Conservation (phyloP, 2,113 vertebrate species). For the Aldabrachelys gigantea region DNA sequence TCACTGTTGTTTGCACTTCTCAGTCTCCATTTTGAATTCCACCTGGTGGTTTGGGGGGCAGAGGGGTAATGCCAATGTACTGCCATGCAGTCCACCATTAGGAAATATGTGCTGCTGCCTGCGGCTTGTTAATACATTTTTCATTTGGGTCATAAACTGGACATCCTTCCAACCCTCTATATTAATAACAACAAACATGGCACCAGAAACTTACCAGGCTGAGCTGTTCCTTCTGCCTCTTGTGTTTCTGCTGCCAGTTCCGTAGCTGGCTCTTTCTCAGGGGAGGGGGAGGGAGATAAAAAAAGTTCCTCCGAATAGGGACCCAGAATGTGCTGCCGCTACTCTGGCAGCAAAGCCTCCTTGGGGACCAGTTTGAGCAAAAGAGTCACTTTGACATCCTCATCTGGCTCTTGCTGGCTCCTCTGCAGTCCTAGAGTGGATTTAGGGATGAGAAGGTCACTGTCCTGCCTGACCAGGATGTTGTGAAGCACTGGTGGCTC, state of each 20-base stretch:
- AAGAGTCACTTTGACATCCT: background rate
- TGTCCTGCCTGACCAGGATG: background rate
- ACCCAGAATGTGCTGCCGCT: background rate
- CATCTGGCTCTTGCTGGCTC: background rate
- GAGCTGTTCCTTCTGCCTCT: background rate
- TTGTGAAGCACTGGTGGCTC: background rate
- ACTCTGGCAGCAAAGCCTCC: background rate
- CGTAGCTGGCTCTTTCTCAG: background rate
- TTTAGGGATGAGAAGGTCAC: background rate
- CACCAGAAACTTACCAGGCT: background rate
- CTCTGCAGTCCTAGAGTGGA: background rate
- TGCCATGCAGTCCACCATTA: background rate
- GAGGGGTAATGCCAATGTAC: background rate
- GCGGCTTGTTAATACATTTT: background rate
- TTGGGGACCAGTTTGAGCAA: background rate
- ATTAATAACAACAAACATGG: background rate
- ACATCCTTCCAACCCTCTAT: background rate
- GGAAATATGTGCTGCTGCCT: background rate
- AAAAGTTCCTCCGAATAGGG: background rate
- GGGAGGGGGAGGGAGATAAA: background rate
- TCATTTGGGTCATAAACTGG: background rate
- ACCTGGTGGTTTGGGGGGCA: background rate
- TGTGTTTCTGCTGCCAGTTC: background rate
- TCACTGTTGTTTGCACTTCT: background rate
- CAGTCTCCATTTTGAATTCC: background rate